Base-by-base conservation (phyloP, 2,888 invertebrate genomes). In the Ornithoptera priamus region DNA sequence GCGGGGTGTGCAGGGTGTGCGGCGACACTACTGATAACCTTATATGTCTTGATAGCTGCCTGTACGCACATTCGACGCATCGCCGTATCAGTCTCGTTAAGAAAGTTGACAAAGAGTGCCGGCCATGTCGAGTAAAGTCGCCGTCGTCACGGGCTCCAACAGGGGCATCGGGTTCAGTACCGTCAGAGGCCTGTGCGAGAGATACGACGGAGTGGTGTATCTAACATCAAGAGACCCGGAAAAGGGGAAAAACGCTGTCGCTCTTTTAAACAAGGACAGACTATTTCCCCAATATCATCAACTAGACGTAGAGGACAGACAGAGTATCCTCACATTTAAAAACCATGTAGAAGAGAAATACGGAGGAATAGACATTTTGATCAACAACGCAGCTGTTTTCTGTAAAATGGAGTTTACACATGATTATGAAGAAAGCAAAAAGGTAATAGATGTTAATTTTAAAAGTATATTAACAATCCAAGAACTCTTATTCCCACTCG, bases 151-250 rank as follows among this genome's bases (percentile, higher is more conserved):
- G 46, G 95, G 95, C 24, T 85, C 93, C 53, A 95, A 95, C 80
- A 95, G 95, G 83, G 95, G 95, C 0, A 94, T 95, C 73, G 95
- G 95, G 0, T 94, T 90, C 74, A 93, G 90, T 0, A 94, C 94
- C 62, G 95, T 95, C 0, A 94, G 94, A 80, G 81, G 92, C 72
- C 18, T 95, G 4, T 94, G 94, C 75, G 82, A 93, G 75, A 87
- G 93, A 75, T 95, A 93, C 79, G 83, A 94, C 7, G 62, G 67
- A 8, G 62, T 24, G 7, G 67, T 68, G 4, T 68, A 62, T 36
- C 57, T 62, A 24, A 68, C 67, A 18, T 68, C 67, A 10, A 62
- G 67, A 46, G 62, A 68, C 17, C 57, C 36, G 24, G 15, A 5
- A 0, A 73, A 82, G 69, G 84, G 85, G 0, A 75, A 70, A 59